A percentile compares a stretch with the other conserved stretches of the same genome.
Evolutionary conservation across 2,113 vertebrate genomes (phyloP).

Genomic region (Neoarius graeffei): DNA sequence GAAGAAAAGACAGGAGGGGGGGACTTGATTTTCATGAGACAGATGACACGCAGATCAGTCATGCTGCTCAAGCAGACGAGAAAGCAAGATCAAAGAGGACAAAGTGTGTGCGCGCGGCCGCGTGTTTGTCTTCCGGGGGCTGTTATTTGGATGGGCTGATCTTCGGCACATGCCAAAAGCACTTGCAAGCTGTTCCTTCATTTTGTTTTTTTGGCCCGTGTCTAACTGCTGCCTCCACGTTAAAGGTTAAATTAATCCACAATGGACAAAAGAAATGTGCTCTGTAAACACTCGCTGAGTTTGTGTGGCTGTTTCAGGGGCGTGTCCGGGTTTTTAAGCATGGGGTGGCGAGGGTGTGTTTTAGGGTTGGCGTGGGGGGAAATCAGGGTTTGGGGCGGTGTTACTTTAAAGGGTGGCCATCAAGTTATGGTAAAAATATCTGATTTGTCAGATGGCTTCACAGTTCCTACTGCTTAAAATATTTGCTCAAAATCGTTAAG

Average conservation of each 20-base stretch:
- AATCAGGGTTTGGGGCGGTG: background rate
- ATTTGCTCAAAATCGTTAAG: background rate
- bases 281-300: conserved; percentile 12
- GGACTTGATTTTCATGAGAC: conserved; percentile 45
- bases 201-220: conserved; percentile 32
- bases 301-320: conserved; percentile 8
- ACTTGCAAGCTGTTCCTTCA: conserved; percentile 51
- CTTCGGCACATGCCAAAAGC: conserved; percentile 51
- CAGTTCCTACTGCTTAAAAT: background rate
- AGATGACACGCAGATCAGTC: conserved; percentile 53
- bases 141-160: conserved; percentile 50
- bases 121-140: conserved; percentile 43
- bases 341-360: background rate
- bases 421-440: background rate
- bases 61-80: conserved; percentile 48
- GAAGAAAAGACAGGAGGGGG: conserved; percentile 9
- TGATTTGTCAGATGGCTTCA: background rate
- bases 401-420: background rate
- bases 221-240: conserved; percentile 31
- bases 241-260: conserved; percentile 36
- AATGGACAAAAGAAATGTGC: conserved; percentile 4
- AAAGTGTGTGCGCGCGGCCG: conserved; percentile 30
- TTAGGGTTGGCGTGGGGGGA: no score
- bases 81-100: conserved; percentile 52
- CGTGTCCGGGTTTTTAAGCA: background rate